A percentile compares a stretch with the other conserved stretches of the same genome.
Conservation (phyloP, 2,113 vertebrate species). For the Nyctibius bracteatus region DNA sequence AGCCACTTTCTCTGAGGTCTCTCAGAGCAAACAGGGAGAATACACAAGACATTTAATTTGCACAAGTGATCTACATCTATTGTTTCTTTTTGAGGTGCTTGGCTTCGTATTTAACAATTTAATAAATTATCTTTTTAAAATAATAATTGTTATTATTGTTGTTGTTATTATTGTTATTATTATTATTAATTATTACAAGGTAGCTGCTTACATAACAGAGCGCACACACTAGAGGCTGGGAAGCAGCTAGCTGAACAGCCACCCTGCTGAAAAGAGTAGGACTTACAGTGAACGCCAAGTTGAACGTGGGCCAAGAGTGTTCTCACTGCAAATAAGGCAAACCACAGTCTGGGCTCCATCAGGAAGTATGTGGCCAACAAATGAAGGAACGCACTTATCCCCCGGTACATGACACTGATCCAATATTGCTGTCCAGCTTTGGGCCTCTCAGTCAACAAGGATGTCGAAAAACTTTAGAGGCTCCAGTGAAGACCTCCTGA, state of each 20-base stretch:
- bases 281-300: not conserved
- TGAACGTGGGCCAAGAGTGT: not conserved
- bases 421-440: not conserved
- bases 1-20: not conserved
- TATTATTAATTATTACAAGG: not conserved
- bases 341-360: not conserved
- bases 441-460: not conserved
- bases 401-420: not conserved
- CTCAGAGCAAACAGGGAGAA: not conserved
- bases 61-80: not conserved
- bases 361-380: not conserved
- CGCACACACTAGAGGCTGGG: not conserved
- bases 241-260: not conserved
- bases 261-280: not conserved
- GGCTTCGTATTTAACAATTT: not conserved
- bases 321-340: not conserved
- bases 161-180: not conserved
- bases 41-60: not conserved
- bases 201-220: not conserved
- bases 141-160: not conserved
- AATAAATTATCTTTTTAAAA: not conserved
- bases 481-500: not conserved
- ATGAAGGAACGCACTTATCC: rapidly evolving
- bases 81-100: not conserved
- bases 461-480: not conserved